These are phyloP conservation scores for Enhydra lutris DNA, from an alignment of 2,113 vertebrate genomes.

Conservation along the genomic window DNA sequence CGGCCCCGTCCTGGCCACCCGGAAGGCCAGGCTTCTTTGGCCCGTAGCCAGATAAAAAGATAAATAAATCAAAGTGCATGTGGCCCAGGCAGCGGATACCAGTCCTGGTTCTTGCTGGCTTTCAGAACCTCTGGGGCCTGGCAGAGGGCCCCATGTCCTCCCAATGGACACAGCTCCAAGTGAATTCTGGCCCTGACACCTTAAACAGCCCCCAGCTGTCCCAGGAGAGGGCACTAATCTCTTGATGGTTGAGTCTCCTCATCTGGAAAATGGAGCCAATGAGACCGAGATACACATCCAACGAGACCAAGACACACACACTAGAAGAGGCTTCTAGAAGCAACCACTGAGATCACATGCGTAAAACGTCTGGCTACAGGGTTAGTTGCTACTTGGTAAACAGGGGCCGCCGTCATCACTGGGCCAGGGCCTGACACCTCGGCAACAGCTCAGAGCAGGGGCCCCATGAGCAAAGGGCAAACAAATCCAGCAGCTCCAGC, in stretches of 20 bases:
- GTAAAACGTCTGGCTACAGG: rapidly evolving
- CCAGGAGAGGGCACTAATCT: neutral
- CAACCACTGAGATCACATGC: neutral
- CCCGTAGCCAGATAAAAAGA: neutral
- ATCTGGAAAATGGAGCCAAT: neutral
- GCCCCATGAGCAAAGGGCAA: neutral
- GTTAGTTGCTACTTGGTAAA: neutral
- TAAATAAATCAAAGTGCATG: neutral
- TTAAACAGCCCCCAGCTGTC: neutral
- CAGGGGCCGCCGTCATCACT: rapidly evolving
- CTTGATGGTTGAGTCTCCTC: neutral
- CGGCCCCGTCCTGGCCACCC: neutral
- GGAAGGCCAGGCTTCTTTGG: neutral
- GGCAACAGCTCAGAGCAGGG: neutral
- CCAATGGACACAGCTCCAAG: rapidly evolving
- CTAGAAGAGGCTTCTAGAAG: neutral
- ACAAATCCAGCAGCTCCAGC: neutral
- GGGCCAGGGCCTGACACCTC: neutral
- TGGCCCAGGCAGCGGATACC: neutral
- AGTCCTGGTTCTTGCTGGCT: neutral
- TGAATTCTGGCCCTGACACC: neutral
- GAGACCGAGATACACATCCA: neutral
- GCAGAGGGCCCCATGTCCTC: neutral
- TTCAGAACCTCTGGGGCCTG: neutral
- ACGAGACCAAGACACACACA: neutral